Conservation (phyloP, 2,888 invertebrate species). For the Xanthia togata region DNA sequence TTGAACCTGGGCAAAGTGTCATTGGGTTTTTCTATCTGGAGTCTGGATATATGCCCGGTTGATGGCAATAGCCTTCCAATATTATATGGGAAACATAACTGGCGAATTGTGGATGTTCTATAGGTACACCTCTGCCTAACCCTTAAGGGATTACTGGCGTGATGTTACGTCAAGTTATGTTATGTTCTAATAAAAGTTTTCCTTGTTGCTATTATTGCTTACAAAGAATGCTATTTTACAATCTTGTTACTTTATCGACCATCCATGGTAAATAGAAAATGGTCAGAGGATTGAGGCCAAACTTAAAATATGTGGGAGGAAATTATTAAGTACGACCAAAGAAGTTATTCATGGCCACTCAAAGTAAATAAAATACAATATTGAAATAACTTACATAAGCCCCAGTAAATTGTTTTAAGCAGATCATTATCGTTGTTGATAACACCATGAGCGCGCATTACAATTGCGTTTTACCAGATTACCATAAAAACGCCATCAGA, state of each 20-base stretch:
- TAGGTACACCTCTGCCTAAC: too few species aligned
- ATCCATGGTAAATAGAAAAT: not conserved
- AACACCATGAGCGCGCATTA: slow-evolving; percentile 34
- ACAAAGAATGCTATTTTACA: not conserved
- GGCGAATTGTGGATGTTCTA: too few species aligned
- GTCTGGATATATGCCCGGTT: too few species aligned
- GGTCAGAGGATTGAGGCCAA: not conserved
- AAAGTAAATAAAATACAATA: not conserved
- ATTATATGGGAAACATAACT: too few species aligned
- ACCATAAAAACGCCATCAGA: slow-evolving; percentile 72
- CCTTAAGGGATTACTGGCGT: too few species aligned
- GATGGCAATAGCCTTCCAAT: too few species aligned
- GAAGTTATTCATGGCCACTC: not conserved
- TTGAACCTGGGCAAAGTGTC: not conserved
- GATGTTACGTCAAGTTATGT: too few species aligned
- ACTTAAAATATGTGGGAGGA: not conserved
- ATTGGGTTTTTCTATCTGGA: too few species aligned
- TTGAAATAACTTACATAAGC: slow-evolving; percentile 4
- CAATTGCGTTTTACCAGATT: slow-evolving; percentile 57
- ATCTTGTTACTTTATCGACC: not conserved
- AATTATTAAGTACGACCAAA: too few species aligned
- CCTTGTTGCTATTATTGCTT: not conserved
- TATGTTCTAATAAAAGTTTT: not conserved
- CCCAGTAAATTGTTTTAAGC: slow-evolving; percentile 3
- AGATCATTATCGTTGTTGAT: slow-evolving; percentile 40